Conservation (phyloP, 2,888 invertebrate species). For the Lapara coniferarum region DNA sequence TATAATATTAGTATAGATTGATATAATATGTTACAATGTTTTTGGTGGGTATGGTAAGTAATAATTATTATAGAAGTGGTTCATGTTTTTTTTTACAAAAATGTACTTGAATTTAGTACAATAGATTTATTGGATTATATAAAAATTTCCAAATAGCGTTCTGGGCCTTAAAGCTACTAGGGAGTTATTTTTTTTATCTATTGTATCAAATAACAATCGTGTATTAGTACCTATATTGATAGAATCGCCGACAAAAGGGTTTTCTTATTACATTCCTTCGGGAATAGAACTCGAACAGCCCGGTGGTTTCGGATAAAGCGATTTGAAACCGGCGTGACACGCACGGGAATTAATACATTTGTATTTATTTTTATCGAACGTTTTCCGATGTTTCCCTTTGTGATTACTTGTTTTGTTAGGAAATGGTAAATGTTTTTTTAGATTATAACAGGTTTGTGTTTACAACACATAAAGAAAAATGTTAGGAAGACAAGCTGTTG, state of each 20-base stretch:
- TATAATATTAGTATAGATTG: no score
- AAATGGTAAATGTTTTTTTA: background rate
- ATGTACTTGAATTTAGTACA: no score
- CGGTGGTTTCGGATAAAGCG: background rate
- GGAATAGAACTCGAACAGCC: background rate
- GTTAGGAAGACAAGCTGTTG: background rate
- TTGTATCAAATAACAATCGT: no score
- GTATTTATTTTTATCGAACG: conserved; percentile 7
- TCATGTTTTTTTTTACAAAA: no score
- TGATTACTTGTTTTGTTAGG: background rate
- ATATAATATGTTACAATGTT: no score
- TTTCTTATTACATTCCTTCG: background rate
- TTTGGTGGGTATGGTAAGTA: no score
- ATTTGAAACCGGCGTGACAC: conserved; percentile 22
- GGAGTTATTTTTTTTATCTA: no score
- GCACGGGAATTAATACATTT: conserved; percentile 30
- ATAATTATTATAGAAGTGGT: no score
- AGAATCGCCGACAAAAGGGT: background rate
- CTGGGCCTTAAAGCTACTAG: no score
- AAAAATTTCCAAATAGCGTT: no score
- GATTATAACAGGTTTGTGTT: background rate
- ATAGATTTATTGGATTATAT: no score
- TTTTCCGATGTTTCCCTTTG: background rate
- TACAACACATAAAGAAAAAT: background rate
- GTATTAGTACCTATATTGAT: background rate